Base-by-base conservation (phyloP, 1,140 invertebrate species). In the Plutomurus gul region DNA sequence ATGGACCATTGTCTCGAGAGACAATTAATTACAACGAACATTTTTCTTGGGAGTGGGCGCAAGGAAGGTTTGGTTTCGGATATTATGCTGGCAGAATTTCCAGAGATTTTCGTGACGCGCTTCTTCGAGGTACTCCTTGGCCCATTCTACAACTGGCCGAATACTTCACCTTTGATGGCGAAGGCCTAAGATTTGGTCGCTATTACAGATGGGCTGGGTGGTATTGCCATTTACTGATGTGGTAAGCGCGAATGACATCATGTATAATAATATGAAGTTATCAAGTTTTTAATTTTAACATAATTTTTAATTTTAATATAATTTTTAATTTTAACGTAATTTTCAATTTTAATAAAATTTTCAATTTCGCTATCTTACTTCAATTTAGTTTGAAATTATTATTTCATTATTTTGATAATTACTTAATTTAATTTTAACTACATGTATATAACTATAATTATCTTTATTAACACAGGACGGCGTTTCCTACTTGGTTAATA, bases 91-190 rank as follows among this genome's bases (percentile, higher is more conserved):
- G 90, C 3, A 79, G 84, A 70, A 84, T 91, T 30, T 88, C 90
- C 76, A 85, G 85, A 60, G 88, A 89, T 77, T 91, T 90, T 81
- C 85, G 90, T 39, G 87, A 85, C 11, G 89, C 89, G 0, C 89
- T 91, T 84, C 85, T 86, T 75, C 85, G 86, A 22, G 91, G 91
- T 3, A 80, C 89, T 6, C 91, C 91, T 0, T 84, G 88, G 11
- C 91, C 91, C 0, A 90, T 92, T 43, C 84, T 91, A 7, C 91
- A 90, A 89, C 85, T 91, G 25, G 89, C 89, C 0, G 91, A 92
- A 81, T 91, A 91, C 84, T 91, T 92, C 82, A 89, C 89, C 3
- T 88, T 91, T 65, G 91, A 92, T 83, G 91, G 90, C 0, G 81
- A 82, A 71, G 77, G 81, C 8, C 84, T 90, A 71, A 85, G 90